These are phyloP conservation scores for Oligia latruncula DNA, from an alignment of 2,888 invertebrate species.

Conservation along the genomic window DNA sequence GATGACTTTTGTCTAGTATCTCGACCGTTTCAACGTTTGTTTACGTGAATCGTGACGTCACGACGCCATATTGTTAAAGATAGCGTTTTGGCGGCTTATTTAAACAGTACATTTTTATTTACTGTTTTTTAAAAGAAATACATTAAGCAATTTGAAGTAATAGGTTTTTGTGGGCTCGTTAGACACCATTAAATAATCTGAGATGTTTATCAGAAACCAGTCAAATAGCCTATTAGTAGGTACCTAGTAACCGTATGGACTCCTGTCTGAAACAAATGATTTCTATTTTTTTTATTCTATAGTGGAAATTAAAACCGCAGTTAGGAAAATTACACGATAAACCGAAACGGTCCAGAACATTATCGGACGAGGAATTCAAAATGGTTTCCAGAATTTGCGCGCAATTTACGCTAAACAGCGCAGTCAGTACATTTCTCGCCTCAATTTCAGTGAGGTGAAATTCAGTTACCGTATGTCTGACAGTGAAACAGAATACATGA, in stretches of 20 bases:
- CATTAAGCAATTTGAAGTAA: no score
- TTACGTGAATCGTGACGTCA: no score
- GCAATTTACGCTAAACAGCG: constrained; percentile 3
- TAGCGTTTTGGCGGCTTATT: no score
- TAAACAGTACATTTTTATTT: no score
- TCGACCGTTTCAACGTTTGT: no score
- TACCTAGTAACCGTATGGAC: neutral
- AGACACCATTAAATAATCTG: no score
- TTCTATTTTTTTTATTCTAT: neutral
- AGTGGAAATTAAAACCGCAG: neutral
- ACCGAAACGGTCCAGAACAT: neutral
- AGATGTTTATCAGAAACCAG: no score
- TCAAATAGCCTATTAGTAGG: no score
- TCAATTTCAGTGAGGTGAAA: constrained; percentile 8
- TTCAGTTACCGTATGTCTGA: neutral
- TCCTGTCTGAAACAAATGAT: neutral
- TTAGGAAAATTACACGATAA: neutral
- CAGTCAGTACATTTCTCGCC: constrained; percentile 5
- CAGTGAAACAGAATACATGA: constrained; percentile 48
- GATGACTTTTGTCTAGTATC: no score
- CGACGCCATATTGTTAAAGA: no score
- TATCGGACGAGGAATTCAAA: constrained; percentile 11
- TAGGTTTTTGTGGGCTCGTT: no score
- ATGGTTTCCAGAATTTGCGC: neutral
- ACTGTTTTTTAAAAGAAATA: no score